Conservation (phyloP, 2,113 vertebrate genomes). For the Barbus barbus region DNA sequence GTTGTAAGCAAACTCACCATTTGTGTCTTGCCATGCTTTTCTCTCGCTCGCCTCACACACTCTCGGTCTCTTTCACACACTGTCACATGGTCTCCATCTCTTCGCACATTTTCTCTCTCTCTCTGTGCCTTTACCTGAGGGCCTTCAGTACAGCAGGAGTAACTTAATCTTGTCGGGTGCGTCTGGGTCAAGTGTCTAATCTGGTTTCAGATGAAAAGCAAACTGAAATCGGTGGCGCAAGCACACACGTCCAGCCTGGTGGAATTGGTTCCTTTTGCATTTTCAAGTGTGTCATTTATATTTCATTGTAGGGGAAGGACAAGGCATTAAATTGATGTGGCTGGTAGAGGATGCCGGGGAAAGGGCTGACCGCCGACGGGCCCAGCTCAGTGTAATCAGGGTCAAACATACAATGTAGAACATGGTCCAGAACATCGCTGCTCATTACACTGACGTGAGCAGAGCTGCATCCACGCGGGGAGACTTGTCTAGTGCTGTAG, state of each 20-base stretch:
- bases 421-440: constrained; percentile 27
- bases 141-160: constrained; percentile 28
- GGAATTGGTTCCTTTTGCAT: constrained; percentile 51
- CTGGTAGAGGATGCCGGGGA: constrained; percentile 14
- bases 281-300: constrained; percentile 62
- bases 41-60: constrained; percentile 8
- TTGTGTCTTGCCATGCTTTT: neutral
- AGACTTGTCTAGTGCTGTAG: neutral
- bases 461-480: neutral
- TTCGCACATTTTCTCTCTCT: constrained; percentile 8
- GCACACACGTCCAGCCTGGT: neutral
- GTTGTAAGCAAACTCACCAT: neutral
- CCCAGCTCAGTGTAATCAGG: constrained; percentile 22
- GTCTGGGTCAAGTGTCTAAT: constrained; percentile 51
- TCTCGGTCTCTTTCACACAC: constrained; percentile 4
- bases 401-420: constrained; percentile 41
- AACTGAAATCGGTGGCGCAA: constrained; percentile 63
- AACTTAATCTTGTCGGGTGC: constrained; percentile 34
- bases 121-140: constrained; percentile 16
- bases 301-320: constrained; percentile 64
- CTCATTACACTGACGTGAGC: constrained; percentile 21
- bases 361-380: neutral
- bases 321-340: constrained; percentile 62
- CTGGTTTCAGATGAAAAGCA: constrained; percentile 72
- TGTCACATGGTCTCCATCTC: constrained; percentile 17